Conservation (phyloP, 1,140 invertebrate species). For the Trypoxylus dichotomus region DNA sequence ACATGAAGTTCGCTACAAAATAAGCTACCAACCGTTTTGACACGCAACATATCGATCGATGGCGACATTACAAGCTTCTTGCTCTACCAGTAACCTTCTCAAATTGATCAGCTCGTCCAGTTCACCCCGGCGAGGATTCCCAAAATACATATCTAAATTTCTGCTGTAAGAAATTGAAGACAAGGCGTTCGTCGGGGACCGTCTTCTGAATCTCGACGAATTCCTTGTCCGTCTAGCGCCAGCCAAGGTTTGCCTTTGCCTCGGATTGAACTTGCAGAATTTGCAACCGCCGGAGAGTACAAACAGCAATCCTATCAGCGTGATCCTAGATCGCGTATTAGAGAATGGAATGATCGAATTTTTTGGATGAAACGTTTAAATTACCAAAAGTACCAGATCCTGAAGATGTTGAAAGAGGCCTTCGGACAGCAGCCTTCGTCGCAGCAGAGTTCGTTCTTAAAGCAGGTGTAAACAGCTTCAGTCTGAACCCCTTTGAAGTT, state of each 20-base stretch:
- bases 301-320: conserved; percentile 27
- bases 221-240: neutral
- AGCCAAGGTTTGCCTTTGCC: neutral
- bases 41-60: conserved; percentile 24
- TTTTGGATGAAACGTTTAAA: neutral
- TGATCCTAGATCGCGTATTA: neutral
- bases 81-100: neutral
- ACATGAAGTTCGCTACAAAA: neutral
- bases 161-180: neutral
- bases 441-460: conserved; percentile 30
- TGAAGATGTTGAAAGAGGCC: neutral
- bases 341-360: neutral
- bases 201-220: neutral
- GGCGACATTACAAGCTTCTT: conserved; percentile 11
- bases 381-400: conserved; percentile 36
- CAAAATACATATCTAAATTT: conserved; percentile 21
- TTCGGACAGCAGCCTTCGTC: conserved; percentile 31
- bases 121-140: neutral
- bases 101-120: conserved; percentile 1
- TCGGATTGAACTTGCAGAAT: conserved; percentile 24
- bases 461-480: conserved; percentile 30
- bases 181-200: neutral
- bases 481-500: conserved; percentile 13
- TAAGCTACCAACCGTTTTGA: neutral
- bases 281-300: conserved; percentile 18